Conservation (phyloP, 2,113 vertebrate species). For the Rutilus rutilus region DNA sequence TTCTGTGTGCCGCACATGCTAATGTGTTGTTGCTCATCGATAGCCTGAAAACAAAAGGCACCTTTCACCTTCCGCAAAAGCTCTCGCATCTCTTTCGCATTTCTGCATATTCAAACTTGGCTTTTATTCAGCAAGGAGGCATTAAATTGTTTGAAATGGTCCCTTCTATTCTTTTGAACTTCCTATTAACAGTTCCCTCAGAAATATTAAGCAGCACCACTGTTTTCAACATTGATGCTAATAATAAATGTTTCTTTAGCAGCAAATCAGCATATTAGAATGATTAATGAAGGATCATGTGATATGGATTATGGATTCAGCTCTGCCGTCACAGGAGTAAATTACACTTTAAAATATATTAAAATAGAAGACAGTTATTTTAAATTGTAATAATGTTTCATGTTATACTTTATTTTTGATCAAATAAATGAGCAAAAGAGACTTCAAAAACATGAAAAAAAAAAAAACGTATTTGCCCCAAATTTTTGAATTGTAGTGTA, state of each 20-base stretch:
- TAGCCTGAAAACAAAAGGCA: neutral
- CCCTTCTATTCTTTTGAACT: neutral
- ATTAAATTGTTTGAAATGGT: neutral
- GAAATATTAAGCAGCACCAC: neutral
- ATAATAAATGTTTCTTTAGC: neutral
- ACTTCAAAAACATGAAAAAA: neutral
- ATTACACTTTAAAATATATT: neutral
- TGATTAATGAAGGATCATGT: neutral
- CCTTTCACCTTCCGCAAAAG: neutral
- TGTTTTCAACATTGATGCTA: neutral
- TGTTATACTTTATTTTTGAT: neutral
- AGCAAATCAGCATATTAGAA: neutral
- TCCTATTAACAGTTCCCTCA: neutral
- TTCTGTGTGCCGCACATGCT: slow-evolving; percentile 7
- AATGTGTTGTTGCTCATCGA: slow-evolving; percentile 18
- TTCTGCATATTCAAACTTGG: too few relatives aligned
- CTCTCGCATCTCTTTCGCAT: neutral
- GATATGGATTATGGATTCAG: neutral
- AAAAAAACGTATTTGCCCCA: neutral
- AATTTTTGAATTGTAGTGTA: neutral
- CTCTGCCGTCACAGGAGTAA: neutral
- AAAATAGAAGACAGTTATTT: neutral
- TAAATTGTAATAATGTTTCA: neutral
- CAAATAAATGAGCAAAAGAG: neutral
- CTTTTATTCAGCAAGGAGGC: neutral